Evolutionary conservation across 2,113 vertebrate genomes (phyloP).

Genomic region (Heliornis fulica): DNA sequence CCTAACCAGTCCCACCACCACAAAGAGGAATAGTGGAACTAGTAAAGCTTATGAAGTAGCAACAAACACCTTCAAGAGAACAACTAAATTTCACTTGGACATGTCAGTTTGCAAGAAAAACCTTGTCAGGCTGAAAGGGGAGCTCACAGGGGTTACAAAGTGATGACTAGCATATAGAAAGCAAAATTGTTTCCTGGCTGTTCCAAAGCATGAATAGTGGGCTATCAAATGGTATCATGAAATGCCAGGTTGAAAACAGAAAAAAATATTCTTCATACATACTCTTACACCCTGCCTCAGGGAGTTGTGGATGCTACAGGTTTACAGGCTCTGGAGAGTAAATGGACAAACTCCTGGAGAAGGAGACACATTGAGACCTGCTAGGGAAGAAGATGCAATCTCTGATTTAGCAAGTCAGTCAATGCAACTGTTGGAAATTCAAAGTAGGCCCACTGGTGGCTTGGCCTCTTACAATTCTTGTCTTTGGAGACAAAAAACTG

Average conservation of each 20-base stretch:
- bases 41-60: not conserved
- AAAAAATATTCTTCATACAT: not conserved
- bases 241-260: not conserved
- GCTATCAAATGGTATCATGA: not conserved
- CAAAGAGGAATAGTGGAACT: not conserved
- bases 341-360: not conserved
- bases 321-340: not conserved
- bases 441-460: accelerated
- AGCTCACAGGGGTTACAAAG: not conserved
- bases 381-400: not conserved
- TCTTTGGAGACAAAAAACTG: not conserved
- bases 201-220: not conserved
- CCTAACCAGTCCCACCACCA: not conserved
- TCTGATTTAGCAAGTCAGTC: not conserved
- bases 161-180: not conserved
- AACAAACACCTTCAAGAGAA: not conserved
- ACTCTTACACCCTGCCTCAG: not conserved
- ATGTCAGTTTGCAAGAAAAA: not conserved
- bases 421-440: not conserved
- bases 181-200: not conserved
- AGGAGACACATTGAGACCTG: not conserved
- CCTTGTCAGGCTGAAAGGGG: not conserved
- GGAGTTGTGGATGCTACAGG: not conserved
- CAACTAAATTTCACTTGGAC: not conserved
- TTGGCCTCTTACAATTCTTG: not conserved